Evolutionary conservation across 2,888 invertebrate genomes (phyloP).

Genomic region (Scelioninae gen. 1): DNA sequence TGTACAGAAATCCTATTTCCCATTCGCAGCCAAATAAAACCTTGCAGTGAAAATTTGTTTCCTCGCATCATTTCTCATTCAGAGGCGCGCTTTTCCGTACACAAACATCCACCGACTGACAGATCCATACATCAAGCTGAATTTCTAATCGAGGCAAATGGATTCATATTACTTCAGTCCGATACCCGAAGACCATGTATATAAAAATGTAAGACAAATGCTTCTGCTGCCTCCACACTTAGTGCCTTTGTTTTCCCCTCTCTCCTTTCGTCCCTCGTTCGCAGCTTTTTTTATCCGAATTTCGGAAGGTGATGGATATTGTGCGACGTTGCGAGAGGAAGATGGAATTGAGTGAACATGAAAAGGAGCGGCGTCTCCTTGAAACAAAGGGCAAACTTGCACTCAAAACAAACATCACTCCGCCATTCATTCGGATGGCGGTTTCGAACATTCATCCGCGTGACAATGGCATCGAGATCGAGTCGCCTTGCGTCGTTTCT

Average conservation of each 20-base stretch:
- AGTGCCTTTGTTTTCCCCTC: slow-evolving; percentile 1
- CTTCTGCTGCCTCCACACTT: neutral
- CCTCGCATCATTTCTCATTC: slow-evolving; percentile 32
- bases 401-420: slow-evolving; percentile 83
- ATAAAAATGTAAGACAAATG: slow-evolving; percentile 55
- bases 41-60: slow-evolving; percentile 18
- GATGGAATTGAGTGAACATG: slow-evolving; percentile 50
- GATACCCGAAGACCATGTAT: slow-evolving; percentile 20
- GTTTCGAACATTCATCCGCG: slow-evolving; percentile 76
- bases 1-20: slow-evolving; percentile 39
- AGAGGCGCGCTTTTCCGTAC: slow-evolving; percentile 29
- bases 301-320: slow-evolving; percentile 64
- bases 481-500: slow-evolving; percentile 74
- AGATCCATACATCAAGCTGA: slow-evolving; percentile 42
- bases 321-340: slow-evolving; percentile 52
- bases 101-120: slow-evolving; percentile 27
- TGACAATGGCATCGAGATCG: slow-evolving; percentile 76
- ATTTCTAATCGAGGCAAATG: slow-evolving; percentile 59
- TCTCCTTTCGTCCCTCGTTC: neutral
- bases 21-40: slow-evolving; percentile 17
- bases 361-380: slow-evolving; percentile 74
- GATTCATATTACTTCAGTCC: slow-evolving; percentile 46
- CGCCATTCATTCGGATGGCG: slow-evolving; percentile 74
- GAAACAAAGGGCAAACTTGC: slow-evolving; percentile 82
- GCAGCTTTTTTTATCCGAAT: slow-evolving; percentile 42